Evolutionary conservation across 2,888 invertebrate species (phyloP).

Genomic region (Stenodera caucasica): DNA sequence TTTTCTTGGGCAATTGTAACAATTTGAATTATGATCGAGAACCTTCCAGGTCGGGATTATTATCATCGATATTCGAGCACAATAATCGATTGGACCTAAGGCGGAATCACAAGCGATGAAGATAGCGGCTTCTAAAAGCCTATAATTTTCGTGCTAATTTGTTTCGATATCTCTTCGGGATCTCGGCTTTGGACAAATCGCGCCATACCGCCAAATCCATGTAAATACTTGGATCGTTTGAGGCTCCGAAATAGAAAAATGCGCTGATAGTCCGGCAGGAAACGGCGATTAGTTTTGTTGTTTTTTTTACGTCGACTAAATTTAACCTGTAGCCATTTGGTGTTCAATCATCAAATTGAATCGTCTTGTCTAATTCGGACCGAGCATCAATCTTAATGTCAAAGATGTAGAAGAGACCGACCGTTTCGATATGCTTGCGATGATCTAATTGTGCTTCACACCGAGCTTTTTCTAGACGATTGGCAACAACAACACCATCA

Average conservation of each 20-base stretch:
- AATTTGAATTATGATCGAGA: constrained; percentile 51
- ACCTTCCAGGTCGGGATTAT: constrained; percentile 51
- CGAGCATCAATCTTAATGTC: constrained; percentile 42
- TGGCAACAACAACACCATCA: constrained; percentile 33
- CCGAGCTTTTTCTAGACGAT: constrained; percentile 26
- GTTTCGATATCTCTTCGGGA: constrained; percentile 54
- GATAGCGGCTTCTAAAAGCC: constrained; percentile 57
- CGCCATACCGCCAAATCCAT: no score
- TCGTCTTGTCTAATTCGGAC: constrained; percentile 10
- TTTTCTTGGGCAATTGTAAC: constrained; percentile 42
- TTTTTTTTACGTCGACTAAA: background rate
- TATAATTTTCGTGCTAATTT: constrained; percentile 57
- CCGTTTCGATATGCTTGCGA: constrained; percentile 50
- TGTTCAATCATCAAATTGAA: constrained; percentile 2
- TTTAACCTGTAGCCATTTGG: background rate
- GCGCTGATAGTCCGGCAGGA: background rate
- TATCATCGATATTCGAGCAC: constrained; percentile 52
- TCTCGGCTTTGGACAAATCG: constrained; percentile 40
- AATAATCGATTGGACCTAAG: constrained; percentile 56
- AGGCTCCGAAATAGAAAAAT: no score
- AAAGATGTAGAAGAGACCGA: constrained; percentile 43
- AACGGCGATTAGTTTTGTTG: background rate
- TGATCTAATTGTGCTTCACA: constrained; percentile 46
- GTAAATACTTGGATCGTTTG: no score
- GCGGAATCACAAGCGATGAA: constrained; percentile 52